Evolutionary conservation across 2,113 vertebrate species (phyloP).

Genomic region (Pimephales promelas): DNA sequence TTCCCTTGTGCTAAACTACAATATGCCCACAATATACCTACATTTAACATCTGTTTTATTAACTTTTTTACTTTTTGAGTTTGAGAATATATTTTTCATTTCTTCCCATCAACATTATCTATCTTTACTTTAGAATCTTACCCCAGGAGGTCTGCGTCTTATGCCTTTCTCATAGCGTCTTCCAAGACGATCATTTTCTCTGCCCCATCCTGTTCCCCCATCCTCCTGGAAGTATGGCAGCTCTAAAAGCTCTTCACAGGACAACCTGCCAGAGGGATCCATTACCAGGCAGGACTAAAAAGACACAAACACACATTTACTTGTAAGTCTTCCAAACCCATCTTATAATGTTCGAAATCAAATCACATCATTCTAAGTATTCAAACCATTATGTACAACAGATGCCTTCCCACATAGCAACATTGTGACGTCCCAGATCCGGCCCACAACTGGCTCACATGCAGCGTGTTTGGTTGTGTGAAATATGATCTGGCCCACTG

Average conservation of each 20-base stretch:
- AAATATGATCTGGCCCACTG: no score
- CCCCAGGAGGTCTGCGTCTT: conserved; percentile 71
- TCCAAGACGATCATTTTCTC: conserved; percentile 67
- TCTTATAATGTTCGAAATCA: no score
- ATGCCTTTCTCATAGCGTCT: conserved; percentile 72
- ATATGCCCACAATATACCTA: not conserved
- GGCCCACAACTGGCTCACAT: no score
- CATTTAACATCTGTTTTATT: not conserved
- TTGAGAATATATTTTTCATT: not conserved
- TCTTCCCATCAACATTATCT: not conserved
- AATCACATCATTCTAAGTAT: no score
- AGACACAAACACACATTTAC: conserved; percentile 10
- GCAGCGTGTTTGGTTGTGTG: no score
- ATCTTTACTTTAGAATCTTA: conserved; percentile 39
- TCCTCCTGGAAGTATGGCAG: conserved; percentile 78
- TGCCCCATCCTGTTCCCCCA: conserved; percentile 63
- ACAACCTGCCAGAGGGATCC: conserved; percentile 75
- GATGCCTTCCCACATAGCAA: no score
- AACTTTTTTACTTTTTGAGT: no score
- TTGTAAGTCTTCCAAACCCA: no score
- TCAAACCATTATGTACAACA: no score
- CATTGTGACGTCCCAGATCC: no score
- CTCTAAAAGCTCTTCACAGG: conserved; percentile 77
- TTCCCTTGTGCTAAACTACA: no score
- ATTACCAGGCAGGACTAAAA: conserved; percentile 76